Conservation (phyloP, 92 coral and sea anemone genomes). For the Galaxea fascicularis region DNA sequence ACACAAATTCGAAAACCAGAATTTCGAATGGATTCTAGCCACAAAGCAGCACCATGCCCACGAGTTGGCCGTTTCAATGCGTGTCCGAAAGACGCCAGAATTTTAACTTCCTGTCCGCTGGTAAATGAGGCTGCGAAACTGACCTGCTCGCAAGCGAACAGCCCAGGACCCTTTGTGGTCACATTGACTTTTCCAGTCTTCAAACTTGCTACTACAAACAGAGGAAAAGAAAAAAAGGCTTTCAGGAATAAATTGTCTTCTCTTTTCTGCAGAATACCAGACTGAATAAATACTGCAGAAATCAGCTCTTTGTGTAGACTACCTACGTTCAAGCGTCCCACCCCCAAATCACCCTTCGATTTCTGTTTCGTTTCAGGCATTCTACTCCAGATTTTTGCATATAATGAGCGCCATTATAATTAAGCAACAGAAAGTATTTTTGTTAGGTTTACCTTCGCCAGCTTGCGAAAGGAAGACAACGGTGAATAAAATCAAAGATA, state of each 20-base stretch:
- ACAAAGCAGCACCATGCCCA: constrained; percentile 9
- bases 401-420: neutral
- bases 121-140: neutral
- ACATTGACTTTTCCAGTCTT: constrained; percentile 18
- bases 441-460: neutral
- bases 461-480: neutral
- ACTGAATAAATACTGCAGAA: too few species aligned
- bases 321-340: neutral
- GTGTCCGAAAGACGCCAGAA: constrained; percentile 30
- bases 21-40: neutral
- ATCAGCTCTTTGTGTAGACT: neutral
- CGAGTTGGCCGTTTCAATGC: neutral
- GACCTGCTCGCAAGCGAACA: constrained; percentile 24
- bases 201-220: neutral
- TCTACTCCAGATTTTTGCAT: neutral
- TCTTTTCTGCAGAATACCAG: too few species aligned
- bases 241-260: neutral
- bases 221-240: neutral
- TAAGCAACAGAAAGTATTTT: neutral
- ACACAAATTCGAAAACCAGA: constrained; percentile 8
- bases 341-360: neutral
- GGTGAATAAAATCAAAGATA: neutral
- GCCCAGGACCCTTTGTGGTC: neutral
- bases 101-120: constrained; percentile 2
- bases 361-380: neutral